These are phyloP conservation scores for Phrynocephalus guinanensis DNA, from an alignment of 2,797 vertebrate species.

Conservation along the genomic window DNA sequence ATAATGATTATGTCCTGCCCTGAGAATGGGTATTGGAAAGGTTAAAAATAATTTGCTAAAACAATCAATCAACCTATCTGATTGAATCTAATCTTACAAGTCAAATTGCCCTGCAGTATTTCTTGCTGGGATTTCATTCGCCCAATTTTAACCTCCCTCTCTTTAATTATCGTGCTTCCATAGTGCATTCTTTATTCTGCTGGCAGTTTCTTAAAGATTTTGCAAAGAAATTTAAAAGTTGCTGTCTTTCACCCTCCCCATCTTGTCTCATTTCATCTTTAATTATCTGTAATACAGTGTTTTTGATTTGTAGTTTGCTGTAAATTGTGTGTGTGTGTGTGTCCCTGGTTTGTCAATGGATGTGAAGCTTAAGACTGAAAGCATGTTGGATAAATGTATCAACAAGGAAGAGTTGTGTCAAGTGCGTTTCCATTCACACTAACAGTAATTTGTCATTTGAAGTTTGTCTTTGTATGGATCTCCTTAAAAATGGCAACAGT, in stretches of 20 bases:
- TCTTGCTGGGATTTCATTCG: background rate
- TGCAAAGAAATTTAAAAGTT: constrained; percentile 68
- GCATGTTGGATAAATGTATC: background rate
- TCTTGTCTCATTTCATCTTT: constrained; percentile 69
- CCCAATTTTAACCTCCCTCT: background rate
- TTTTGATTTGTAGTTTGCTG: constrained; percentile 70
- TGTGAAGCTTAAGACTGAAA: constrained; percentile 49
- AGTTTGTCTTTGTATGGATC: constrained; percentile 45
- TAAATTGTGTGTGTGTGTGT: background rate
- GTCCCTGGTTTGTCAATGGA: constrained; percentile 45
- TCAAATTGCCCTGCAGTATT: background rate
- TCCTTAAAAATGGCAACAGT: constrained; percentile 38
- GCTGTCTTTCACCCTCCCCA: constrained; percentile 58
- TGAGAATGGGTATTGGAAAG: too few relatives aligned
- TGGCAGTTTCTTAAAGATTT: constrained; percentile 59
- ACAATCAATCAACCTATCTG: background rate
- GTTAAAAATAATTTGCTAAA: too few relatives aligned
- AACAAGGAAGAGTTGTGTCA: constrained; percentile 44
- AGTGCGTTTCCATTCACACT: constrained; percentile 50
- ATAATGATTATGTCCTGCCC: background rate
- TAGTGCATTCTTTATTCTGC: background rate
- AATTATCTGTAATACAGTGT: constrained; percentile 72
- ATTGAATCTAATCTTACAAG: background rate
- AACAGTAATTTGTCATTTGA: constrained; percentile 43
- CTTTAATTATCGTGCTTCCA: background rate